Evolutionary conservation across 2,797 vertebrate species (phyloP).

Genomic region (Sphenopsis melanotis): DNA sequence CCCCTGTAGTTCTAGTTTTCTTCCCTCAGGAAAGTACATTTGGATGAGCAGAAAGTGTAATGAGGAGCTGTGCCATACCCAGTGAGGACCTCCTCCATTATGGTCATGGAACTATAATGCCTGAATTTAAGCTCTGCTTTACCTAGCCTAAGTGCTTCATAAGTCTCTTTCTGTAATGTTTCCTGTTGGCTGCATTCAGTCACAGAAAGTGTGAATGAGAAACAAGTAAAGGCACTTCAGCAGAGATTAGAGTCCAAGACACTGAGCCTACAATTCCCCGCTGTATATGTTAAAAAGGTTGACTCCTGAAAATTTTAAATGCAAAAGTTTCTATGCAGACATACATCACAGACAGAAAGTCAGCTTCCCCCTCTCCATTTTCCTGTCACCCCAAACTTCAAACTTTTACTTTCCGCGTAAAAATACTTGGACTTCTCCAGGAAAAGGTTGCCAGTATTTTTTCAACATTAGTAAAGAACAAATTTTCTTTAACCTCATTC

Average conservation of each 20-base stretch:
- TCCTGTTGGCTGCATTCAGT: neutral
- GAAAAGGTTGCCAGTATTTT: neutral
- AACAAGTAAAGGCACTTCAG: neutral
- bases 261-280: neutral
- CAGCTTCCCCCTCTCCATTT: neutral
- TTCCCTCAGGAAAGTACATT: neutral
- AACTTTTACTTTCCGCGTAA: neutral
- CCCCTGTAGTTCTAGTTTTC: neutral
- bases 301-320: neutral
- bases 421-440: neutral
- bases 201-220: neutral
- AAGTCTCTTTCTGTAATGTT: neutral
- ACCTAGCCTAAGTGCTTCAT: neutral
- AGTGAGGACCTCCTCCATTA: neutral
- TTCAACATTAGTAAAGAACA: slow-evolving; percentile 28
- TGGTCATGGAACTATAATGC: neutral
- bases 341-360: neutral
- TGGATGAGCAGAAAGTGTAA: neutral
- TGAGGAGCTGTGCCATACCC: neutral
- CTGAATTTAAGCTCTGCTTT: neutral
- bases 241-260: neutral
- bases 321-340: neutral
- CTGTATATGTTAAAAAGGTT: neutral
- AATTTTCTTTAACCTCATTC: slow-evolving; percentile 31
- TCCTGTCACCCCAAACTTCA: neutral